Evolutionary conservation across 2,797 vertebrate genomes (phyloP).

Genomic region (Typhlichthys subterraneus): DNA sequence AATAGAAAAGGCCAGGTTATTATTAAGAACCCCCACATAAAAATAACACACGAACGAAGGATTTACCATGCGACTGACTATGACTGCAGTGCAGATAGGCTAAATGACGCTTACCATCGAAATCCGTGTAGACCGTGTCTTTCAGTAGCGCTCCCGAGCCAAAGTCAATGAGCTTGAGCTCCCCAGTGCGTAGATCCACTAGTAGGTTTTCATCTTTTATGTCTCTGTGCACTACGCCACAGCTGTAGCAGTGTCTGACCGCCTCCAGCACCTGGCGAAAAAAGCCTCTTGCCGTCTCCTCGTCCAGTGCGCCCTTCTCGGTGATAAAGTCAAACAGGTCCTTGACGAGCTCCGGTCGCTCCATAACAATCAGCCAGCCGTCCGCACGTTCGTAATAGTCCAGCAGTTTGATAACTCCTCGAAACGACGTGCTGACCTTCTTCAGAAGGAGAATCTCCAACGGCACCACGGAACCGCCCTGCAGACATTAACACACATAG

Average conservation of each 20-base stretch:
- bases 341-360: slow-evolving; percentile 92
- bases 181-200: slow-evolving; percentile 90
- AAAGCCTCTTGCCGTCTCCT: slow-evolving; percentile 89
- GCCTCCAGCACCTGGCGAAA: slow-evolving; percentile 95
- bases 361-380: slow-evolving; percentile 93
- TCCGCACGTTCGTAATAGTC: slow-evolving; percentile 96
- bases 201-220: slow-evolving; percentile 98
- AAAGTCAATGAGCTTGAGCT: slow-evolving; percentile 97
- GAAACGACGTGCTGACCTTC: slow-evolving; percentile 92
- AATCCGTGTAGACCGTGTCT: slow-evolving; percentile 98
- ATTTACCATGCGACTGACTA: too few relatives aligned
- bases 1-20: too few relatives aligned
- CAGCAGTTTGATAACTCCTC: slow-evolving; percentile 92
- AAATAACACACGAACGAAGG: not conserved
- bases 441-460: slow-evolving; percentile 93
- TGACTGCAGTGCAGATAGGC: too few relatives aligned
- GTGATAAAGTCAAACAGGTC: slow-evolving; percentile 98
- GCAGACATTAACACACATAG: not conserved
- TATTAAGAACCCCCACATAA: not conserved
- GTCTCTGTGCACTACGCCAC: slow-evolving; percentile 94
- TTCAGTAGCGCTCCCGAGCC: slow-evolving; percentile 96
- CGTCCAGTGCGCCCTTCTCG: slow-evolving; percentile 93
- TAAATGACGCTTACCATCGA: slow-evolving; percentile 83
- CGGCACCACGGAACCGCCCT: slow-evolving; percentile 90
- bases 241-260: slow-evolving; percentile 92